A percentile compares a stretch with the other conserved stretches of the same genome.
Evolutionary conservation across 1,140 invertebrate species (phyloP).

Genomic region (Maconellicoccus hirsutus): DNA sequence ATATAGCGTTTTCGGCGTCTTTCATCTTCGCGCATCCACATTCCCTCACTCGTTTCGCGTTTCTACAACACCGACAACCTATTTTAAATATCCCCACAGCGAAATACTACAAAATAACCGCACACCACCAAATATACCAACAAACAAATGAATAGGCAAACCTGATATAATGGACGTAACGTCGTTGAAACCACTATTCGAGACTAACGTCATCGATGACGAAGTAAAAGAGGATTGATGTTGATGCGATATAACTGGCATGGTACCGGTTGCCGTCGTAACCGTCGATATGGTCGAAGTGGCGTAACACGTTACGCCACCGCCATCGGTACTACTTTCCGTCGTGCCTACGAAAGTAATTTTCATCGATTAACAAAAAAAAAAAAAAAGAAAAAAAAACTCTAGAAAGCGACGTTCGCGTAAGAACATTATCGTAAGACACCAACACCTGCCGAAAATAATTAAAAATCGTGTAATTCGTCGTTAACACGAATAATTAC

Average conservation of each 20-base stretch:
- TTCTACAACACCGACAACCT: too few species aligned
- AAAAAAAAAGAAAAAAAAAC: background rate
- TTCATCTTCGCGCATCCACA: too few species aligned
- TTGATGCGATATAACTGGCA: slow-evolving; percentile 17
- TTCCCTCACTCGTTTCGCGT: too few species aligned
- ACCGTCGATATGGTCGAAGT: background rate
- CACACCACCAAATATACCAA: background rate
- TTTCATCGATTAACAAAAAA: background rate
- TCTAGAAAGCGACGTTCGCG: too few species aligned
- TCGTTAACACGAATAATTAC: too few species aligned
- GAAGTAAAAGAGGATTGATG: slow-evolving; percentile 10
- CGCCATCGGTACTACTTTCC: background rate
- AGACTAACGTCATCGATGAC: background rate
- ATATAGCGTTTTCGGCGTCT: too few species aligned
- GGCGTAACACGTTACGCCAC: background rate
- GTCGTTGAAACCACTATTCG: slow-evolving; percentile 8
- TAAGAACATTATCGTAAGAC: too few species aligned
- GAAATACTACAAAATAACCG: too few species aligned
- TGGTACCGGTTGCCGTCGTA: slow-evolving; percentile 17
- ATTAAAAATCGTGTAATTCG: too few species aligned
- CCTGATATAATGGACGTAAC: slow-evolving; percentile 14
- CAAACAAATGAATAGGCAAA: background rate
- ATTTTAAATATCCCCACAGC: too few species aligned
- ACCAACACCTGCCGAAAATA: too few species aligned
- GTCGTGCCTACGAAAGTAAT: background rate